Conservation (phyloP, 2,113 vertebrate genomes). For the Notarius quadriscutis region DNA sequence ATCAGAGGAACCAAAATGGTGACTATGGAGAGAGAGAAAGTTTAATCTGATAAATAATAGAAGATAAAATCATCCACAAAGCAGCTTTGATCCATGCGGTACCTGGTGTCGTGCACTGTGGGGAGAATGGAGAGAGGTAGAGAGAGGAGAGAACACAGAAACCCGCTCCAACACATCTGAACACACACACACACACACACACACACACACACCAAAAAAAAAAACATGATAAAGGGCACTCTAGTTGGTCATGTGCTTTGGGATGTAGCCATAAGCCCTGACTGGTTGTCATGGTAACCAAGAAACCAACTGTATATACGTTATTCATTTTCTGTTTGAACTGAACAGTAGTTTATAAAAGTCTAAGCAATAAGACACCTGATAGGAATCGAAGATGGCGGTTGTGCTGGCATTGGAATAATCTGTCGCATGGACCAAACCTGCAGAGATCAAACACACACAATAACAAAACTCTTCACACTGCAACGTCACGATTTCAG, state of each 20-base stretch:
- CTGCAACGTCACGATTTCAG: background rate
- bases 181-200: slow-evolving; percentile 52
- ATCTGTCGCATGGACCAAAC: slow-evolving; percentile 87
- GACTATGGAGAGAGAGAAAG: slow-evolving; percentile 64
- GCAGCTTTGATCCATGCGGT: slow-evolving; percentile 30
- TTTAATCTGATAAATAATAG: background rate
- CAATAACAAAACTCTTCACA: background rate
- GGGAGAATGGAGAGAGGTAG: slow-evolving; percentile 87
- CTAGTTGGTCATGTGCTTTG: background rate
- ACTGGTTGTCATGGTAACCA: background rate
- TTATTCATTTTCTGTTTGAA: background rate
- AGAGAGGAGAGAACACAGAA: slow-evolving; percentile 80
- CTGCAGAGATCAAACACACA: slow-evolving; percentile 64
- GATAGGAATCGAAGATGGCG: slow-evolving; percentile 87
- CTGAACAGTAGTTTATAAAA: background rate
- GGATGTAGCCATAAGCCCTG: background rate
- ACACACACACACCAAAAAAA: slow-evolving; percentile 8
- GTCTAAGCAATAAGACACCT: slow-evolving; percentile 67
- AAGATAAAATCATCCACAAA: background rate
- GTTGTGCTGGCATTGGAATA: slow-evolving; percentile 94
- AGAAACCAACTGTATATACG: background rate
- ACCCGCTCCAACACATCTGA: slow-evolving; percentile 90
- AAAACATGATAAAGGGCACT: background rate
- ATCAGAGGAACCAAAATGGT: slow-evolving; percentile 83
- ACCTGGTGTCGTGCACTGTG: slow-evolving; percentile 88